These are phyloP conservation scores for Sander vitreus DNA, from an alignment of 2,113 vertebrate genomes.

Conservation along the genomic window DNA sequence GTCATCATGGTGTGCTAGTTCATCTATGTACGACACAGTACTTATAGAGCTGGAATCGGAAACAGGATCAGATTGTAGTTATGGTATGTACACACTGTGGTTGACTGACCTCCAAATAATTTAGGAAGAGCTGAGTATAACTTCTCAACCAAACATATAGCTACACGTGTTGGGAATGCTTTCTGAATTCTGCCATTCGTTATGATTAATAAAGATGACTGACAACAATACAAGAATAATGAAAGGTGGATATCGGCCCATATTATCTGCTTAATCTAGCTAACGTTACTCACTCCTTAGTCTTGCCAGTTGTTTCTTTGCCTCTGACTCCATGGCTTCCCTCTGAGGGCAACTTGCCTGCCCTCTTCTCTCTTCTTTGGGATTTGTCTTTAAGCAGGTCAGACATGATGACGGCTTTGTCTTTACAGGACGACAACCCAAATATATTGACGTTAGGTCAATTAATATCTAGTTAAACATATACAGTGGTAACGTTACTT, in stretches of 20 bases:
- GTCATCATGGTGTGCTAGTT: slow-evolving; percentile 84
- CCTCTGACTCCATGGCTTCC: slow-evolving; percentile 77
- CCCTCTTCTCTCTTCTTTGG: slow-evolving; percentile 83
- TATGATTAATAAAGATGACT: not conserved
- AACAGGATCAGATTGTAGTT: not conserved
- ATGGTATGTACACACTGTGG: not conserved
- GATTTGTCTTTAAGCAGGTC: slow-evolving; percentile 80
- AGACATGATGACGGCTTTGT: slow-evolving; percentile 74
- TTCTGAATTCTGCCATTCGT: not conserved
- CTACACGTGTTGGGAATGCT: not conserved
- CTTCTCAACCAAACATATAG: not conserved
- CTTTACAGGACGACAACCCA: not conserved
- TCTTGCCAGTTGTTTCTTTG: slow-evolving; percentile 73
- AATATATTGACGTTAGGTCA: not conserved
- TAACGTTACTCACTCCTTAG: slow-evolving; percentile 85
- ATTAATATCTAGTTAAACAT: not conserved
- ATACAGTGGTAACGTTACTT: not conserved
- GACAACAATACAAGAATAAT: not conserved
- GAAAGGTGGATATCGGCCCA: not conserved
- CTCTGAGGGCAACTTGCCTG: slow-evolving; percentile 79
- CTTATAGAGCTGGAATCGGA: slow-evolving; percentile 82
- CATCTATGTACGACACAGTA: slow-evolving; percentile 84
- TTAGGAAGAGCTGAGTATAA: not conserved
- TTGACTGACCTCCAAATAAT: not conserved
- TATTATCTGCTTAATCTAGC: not conserved